Evolutionary conservation across 1,140 invertebrate genomes (phyloP).

Genomic region (Drosophila burlai): DNA sequence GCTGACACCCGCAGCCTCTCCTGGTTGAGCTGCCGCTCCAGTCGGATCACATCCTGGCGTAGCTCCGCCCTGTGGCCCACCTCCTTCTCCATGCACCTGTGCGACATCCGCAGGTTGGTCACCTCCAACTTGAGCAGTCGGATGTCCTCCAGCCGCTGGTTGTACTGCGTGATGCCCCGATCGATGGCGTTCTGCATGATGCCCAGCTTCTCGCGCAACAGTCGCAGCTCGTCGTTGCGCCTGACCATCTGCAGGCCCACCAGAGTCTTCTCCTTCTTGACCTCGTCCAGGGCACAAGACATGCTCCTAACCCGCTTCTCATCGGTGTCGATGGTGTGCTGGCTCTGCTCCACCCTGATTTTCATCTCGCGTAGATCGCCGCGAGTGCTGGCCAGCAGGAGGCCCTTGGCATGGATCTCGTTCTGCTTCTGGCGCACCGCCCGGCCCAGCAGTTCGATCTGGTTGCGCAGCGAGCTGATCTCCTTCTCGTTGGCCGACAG

Average conservation of each 20-base stretch:
- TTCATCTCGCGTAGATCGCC: slow-evolving; percentile 86
- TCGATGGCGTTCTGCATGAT: slow-evolving; percentile 89
- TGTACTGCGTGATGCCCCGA: slow-evolving; percentile 88
- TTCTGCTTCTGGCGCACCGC: slow-evolving; percentile 88
- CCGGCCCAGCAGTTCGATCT: slow-evolving; percentile 88
- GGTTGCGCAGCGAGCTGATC: slow-evolving; percentile 23
- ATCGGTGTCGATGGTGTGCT: slow-evolving; percentile 83
- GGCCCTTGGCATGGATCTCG: slow-evolving; percentile 85
- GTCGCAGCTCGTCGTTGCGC: slow-evolving; percentile 89
- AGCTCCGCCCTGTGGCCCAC: slow-evolving; percentile 87
- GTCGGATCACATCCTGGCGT: slow-evolving; percentile 90
- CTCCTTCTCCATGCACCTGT: slow-evolving; percentile 87
- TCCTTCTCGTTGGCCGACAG: slow-evolving; percentile 53
- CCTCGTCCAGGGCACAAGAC: slow-evolving; percentile 88
- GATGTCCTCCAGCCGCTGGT: slow-evolving; percentile 90
- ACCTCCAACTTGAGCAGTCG: slow-evolving; percentile 91
- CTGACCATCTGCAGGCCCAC: slow-evolving; percentile 90
- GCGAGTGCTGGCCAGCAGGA: slow-evolving; percentile 84
- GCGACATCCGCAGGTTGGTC: slow-evolving; percentile 88
- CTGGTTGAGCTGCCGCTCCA: slow-evolving; percentile 90
- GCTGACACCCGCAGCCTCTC: slow-evolving; percentile 90
- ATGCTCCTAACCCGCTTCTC: slow-evolving; percentile 86
- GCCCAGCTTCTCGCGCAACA: slow-evolving; percentile 90
- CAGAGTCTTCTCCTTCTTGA: slow-evolving; percentile 89
- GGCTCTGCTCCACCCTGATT: slow-evolving; percentile 86